Base-by-base conservation (phyloP, 53 echinoderm and acorn worm genomes). In the Hippasteria phrygiana region DNA sequence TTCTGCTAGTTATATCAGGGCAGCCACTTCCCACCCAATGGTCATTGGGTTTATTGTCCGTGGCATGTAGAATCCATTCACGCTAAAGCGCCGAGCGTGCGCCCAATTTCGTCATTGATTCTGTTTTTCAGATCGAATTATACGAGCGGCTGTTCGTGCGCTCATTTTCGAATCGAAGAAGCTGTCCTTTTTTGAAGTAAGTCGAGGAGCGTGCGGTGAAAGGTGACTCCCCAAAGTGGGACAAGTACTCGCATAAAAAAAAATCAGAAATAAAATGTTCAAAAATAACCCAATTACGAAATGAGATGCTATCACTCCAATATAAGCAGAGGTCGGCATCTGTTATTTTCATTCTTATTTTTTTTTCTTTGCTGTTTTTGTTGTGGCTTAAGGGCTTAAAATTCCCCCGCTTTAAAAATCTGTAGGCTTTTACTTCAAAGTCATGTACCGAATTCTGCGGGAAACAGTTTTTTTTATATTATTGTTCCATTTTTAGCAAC, bases 1-100 rank as follows among this genome's bases (percentile, higher is more conserved):
- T 34, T 66, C 67, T 66, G 67, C 17, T 66, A 59, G 17, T 59
- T 26, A 26, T 26, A 59, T 59, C 59, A 59, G 22, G 59, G 20
- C 26, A 13, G 55, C 55, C 55, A 26, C 59, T 7, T 3, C 26
- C 59, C 22, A 1, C 26, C 3, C 59, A 6, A 59, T 9, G 26
- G 26, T 4, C 59, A 1, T 59, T 13, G 34, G 7, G 67, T 66
- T 66, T 77, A 77, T 77, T 77, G 20, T 54, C 8, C 62, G 29
- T 62, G 78, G 78, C 78, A 55, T 56, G 35, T 26, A 20, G 62
- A 62, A 78, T 7, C 78, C 27, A 78, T 56, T 62, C 50, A 12
- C n/a, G 36, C 16, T 62, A 62, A 78, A 78, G 35, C 37, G 55
- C 16, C 78, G 20, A 78, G 37, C 78, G 62, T 78, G 62, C n/a